phyloP scores from a whole-genome alignment of 2,113 vertebrate genomes.

The Pachycephala philippinensis region DNA sequence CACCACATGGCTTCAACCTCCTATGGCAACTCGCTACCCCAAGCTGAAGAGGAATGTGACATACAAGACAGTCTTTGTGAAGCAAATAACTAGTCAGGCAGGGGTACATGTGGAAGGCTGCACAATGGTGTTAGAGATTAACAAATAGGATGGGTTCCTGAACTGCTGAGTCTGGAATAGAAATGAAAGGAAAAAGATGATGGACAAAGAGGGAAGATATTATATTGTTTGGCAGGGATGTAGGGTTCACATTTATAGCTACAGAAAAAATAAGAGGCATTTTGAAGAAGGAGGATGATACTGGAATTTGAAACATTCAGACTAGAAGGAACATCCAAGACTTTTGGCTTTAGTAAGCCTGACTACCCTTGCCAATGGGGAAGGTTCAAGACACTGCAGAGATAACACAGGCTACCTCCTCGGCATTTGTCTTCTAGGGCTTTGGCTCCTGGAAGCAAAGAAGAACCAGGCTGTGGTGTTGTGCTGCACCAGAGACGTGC shows the following conservation, averaged over 20 bases:
- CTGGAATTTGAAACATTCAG: not conserved
- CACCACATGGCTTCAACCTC: not conserved
- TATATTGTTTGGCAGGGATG: not conserved
- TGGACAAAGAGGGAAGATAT: not conserved
- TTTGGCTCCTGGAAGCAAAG: not conserved
- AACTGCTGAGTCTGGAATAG: not conserved
- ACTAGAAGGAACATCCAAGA: not conserved
- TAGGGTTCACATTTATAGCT: not conserved
- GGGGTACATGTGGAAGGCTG: not conserved
- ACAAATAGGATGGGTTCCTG: not conserved
- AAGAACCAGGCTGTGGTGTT: not conserved
- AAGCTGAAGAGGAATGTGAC: not conserved
- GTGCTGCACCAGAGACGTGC: not conserved
- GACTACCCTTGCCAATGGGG: not conserved
- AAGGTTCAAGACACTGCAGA: not conserved
- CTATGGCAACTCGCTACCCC: not conserved
- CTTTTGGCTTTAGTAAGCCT: not conserved
- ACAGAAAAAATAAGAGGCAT: not conserved
- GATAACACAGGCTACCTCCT: not conserved
- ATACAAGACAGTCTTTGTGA: not conserved
- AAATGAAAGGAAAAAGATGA: not conserved
- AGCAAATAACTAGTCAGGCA: not conserved
- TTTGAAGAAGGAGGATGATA: not conserved
- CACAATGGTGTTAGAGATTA: not conserved
- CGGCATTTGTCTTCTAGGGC: accelerated